Percentiles rank a stretch among this genome's conserved stretches.
Evolutionary conservation across 2,113 vertebrate species (phyloP).

Genomic region (Caranx ignobilis): DNA sequence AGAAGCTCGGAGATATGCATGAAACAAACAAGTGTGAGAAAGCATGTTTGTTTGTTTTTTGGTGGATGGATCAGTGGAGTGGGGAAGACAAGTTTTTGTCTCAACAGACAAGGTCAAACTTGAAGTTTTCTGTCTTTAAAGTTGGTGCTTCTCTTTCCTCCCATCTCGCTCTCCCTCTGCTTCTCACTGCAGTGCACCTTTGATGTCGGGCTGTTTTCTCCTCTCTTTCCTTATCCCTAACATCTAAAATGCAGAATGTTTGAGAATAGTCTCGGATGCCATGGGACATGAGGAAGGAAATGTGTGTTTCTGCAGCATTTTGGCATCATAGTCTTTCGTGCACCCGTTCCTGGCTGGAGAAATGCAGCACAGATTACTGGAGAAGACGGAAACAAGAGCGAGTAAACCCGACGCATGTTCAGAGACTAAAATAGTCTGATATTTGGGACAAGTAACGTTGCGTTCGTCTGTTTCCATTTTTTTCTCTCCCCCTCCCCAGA

Average conservation of each 20-base stretch:
- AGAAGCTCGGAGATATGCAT: not conserved
- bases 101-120: not conserved
- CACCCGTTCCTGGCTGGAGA: not conserved
- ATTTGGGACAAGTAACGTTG: conserved; percentile 17
- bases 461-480: conserved; percentile 28
- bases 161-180: not conserved
- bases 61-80: not conserved
- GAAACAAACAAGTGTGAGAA: not conserved
- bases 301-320: not conserved
- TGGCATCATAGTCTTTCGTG: too few relatives aligned
- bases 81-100: not conserved
- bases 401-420: conserved; percentile 1
- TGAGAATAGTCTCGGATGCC: not conserved
- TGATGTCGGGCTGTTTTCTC: conserved; percentile 3
- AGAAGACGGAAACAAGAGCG: not conserved
- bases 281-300: not conserved
- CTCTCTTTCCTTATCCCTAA: not conserved
- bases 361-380: not conserved
- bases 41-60: not conserved
- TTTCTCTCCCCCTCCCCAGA: not conserved
- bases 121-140: not conserved
- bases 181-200: not conserved
- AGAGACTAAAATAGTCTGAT: conserved; percentile 36
- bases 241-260: conserved; percentile 11
- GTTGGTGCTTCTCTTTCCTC: not conserved